A percentile compares a stretch with the other conserved stretches of the same genome.
These are phyloP conservation scores for Holacanthus passer DNA, from an alignment of 2,113 vertebrate genomes.

Conservation along the genomic window DNA sequence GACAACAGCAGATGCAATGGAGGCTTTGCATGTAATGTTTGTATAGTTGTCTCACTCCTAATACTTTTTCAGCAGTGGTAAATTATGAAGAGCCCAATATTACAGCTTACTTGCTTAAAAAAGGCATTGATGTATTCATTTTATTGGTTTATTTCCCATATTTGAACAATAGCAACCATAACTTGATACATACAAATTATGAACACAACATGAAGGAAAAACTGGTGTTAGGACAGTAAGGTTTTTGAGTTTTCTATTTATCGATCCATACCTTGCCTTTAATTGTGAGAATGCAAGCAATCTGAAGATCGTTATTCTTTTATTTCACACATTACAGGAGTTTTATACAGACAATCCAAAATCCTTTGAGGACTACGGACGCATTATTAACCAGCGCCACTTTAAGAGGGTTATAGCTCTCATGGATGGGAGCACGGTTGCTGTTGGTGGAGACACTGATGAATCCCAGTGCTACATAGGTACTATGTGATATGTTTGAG, in stretches of 20 bases:
- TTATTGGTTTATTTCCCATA: not conserved
- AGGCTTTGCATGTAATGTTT: not conserved
- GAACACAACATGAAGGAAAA: not conserved
- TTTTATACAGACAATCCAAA: slow-evolving; percentile 92
- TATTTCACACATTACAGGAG: slow-evolving; percentile 80
- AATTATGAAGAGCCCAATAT: not conserved
- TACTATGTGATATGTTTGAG: not conserved
- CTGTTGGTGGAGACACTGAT: slow-evolving; percentile 87
- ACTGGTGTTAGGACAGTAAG: not conserved
- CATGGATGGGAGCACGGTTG: slow-evolving; percentile 88
- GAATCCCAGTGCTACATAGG: slow-evolving; percentile 90
- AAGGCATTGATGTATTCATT: not conserved
- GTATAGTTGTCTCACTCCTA: not conserved
- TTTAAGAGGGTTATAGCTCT: slow-evolving; percentile 86
- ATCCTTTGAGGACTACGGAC: slow-evolving; percentile 88
- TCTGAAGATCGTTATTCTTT: not conserved
- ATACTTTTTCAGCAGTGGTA: not conserved
- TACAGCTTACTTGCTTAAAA: not conserved
- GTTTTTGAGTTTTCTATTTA: not conserved
- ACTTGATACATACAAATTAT: not conserved
- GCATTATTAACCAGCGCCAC: slow-evolving; percentile 89
- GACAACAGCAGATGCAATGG: not conserved
- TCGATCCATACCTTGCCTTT: not conserved
- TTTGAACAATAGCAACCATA: not conserved
- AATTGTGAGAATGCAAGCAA: not conserved